A percentile compares a stretch with the other conserved stretches of the same genome.
These are phyloP conservation scores for Tapera naevia DNA, from an alignment of 2,797 vertebrate genomes.

Conservation along the genomic window DNA sequence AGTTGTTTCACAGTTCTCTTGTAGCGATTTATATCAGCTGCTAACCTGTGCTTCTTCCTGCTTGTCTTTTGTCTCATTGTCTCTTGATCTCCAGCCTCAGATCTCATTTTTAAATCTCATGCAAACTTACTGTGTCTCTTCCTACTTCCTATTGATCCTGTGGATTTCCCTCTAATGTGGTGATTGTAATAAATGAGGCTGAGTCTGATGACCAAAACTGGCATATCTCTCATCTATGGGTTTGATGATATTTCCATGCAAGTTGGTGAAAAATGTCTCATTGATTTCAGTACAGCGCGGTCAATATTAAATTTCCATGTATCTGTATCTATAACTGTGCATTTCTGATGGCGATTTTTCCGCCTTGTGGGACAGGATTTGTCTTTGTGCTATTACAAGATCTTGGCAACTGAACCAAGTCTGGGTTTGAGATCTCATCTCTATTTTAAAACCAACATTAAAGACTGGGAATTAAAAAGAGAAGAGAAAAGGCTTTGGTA, in stretches of 20 bases:
- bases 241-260: not conserved
- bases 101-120: not conserved
- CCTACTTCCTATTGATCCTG: slow-evolving; percentile 19
- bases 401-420: not conserved
- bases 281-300: slow-evolving; percentile 25
- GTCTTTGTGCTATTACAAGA: not conserved
- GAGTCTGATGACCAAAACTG: not conserved
- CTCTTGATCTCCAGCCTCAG: not conserved
- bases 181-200: slow-evolving; percentile 25
- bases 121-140: not conserved
- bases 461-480: not conserved
- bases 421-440: not conserved
- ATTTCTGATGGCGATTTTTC: not conserved
- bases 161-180: slow-evolving; percentile 19
- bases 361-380: not conserved
- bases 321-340: slow-evolving; percentile 17
- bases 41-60: not conserved
- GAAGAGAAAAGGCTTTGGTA: not conserved
- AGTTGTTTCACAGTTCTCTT: not conserved
- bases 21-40: not conserved
- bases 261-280: not conserved
- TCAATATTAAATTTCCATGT: slow-evolving; percentile 40
- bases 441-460: not conserved
- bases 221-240: not conserved
- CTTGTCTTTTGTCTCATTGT: not conserved